Conservation (phyloP, 2,888 invertebrate species). For the Pediacus dermestoides region DNA sequence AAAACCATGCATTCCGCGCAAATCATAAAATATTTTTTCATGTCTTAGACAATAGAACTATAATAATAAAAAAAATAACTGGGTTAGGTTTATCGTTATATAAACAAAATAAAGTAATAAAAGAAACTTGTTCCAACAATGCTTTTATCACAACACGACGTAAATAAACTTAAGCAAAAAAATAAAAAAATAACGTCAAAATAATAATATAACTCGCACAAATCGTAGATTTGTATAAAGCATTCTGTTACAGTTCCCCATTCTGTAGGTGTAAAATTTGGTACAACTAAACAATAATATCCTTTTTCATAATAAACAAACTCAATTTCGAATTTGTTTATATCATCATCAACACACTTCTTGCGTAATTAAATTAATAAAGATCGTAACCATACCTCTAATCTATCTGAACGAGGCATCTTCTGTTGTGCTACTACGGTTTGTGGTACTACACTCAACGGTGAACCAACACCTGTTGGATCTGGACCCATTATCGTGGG, state of each 20-base stretch:
- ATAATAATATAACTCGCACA: no score
- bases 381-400: constrained; percentile 74
- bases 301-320: background rate
- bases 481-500: constrained; percentile 87
- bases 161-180: no score
- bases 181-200: no score
- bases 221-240: no score
- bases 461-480: constrained; percentile 75
- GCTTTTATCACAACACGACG: no score
- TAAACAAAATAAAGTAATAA: no score
- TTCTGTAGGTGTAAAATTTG: constrained; percentile 9
- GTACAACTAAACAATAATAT: background rate
- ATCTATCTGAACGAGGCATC: constrained; percentile 90
- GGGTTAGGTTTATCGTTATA: no score
- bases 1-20: no score
- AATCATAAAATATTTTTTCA: no score
- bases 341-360: background rate
- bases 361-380: background rate
- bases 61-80: no score
- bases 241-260: constrained; percentile 8
- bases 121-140: no score
- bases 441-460: constrained; percentile 79
- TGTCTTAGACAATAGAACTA: no score
- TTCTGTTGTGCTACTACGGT: constrained; percentile 87
- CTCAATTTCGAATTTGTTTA: background rate